Percentiles rank a stretch among this genome's conserved stretches.
phyloP scores from a whole-genome alignment of 2,797 vertebrate genomes.

The Melanogrammus aeglefinus region DNA sequence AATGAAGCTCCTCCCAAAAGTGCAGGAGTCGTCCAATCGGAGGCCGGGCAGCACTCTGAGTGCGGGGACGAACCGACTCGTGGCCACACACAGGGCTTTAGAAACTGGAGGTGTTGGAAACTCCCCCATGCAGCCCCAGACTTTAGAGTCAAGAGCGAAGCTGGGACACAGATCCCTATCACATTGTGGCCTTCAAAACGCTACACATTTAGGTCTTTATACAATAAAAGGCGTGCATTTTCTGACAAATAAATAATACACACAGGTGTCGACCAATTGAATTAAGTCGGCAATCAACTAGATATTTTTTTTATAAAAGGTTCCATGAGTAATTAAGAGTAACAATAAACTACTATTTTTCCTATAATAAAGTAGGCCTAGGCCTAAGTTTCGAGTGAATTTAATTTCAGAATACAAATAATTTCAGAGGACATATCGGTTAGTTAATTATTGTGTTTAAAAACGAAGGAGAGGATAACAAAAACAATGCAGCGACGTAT shows the following conservation, averaged over 20 bases:
- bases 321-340: background rate
- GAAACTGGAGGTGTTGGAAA: constrained; percentile 64
- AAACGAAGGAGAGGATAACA: background rate
- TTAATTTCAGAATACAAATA: background rate
- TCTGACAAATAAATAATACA: background rate
- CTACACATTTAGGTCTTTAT: constrained; percentile 11
- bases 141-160: constrained; percentile 51
- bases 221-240: background rate
- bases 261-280: background rate
- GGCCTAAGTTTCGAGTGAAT: background rate
- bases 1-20: constrained; percentile 75
- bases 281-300: background rate
- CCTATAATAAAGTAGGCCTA: background rate
- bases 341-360: background rate
- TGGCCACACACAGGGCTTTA: constrained; percentile 63
- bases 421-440: background rate
- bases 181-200: constrained; percentile 27
- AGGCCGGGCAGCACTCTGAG: constrained; percentile 58
- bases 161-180: constrained; percentile 41
- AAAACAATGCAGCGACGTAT: background rate
- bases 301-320: background rate
- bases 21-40: constrained; percentile 76
- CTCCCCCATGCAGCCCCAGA: constrained; percentile 61
- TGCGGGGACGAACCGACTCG: constrained; percentile 37
- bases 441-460: background rate